Conservation (phyloP, 2,888 invertebrate genomes). For the Periphyllus acericola region DNA sequence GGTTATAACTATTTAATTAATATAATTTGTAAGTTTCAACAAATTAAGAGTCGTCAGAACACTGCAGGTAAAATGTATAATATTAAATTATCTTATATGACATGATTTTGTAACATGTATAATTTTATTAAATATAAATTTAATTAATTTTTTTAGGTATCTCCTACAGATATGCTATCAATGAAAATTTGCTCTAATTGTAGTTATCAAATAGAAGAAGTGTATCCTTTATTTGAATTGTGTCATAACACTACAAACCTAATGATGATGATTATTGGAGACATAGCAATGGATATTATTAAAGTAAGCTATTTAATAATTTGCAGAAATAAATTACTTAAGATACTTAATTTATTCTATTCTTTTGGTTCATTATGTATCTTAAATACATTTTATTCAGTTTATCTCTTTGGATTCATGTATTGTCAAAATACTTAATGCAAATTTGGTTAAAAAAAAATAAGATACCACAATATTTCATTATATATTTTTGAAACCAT, state of each 20-base stretch:
- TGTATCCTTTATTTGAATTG: slow-evolving; percentile 43
- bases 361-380: not conserved
- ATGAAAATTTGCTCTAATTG: slow-evolving; percentile 53
- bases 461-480: too few relatives aligned
- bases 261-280: slow-evolving; percentile 39
- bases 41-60: not conserved
- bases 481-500: not conserved
- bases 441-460: too few relatives aligned
- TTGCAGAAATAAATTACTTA: not conserved
- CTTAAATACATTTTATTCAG: too few relatives aligned
- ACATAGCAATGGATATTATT: not conserved
- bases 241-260: slow-evolving; percentile 45
- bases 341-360: not conserved
- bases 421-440: too few relatives aligned
- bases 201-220: slow-evolving; percentile 48
- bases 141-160: not conserved
- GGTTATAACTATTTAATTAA: too few relatives aligned
- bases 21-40: not conserved
- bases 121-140: not conserved
- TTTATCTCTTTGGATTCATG: too few relatives aligned
- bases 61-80: not conserved
- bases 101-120: not conserved
- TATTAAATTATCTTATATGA: not conserved
- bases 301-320: slow-evolving; percentile 13
- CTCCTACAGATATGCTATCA: slow-evolving; percentile 42